Percentiles rank a stretch among this genome's conserved stretches.
These are phyloP conservation scores for Dicerorhinus sumatrensis DNA, from an alignment of 2,113 vertebrate species.

Conservation along the genomic window DNA sequence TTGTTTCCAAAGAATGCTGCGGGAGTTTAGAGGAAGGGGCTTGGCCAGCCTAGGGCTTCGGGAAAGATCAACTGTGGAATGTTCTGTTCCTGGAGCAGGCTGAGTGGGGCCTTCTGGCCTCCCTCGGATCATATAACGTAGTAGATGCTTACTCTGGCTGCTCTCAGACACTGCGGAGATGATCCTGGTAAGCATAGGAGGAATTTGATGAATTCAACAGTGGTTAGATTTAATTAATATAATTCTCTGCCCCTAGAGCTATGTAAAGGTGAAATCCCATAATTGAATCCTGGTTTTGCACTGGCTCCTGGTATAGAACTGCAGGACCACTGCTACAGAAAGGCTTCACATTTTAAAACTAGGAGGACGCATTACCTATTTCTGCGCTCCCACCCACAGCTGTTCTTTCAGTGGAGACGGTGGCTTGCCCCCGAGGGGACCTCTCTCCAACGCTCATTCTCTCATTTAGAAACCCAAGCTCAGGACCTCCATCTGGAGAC, in stretches of 20 bases:
- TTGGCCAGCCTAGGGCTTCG: neutral
- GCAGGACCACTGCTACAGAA: neutral
- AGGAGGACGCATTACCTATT: neutral
- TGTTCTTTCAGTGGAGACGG: neutral
- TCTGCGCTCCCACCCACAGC: neutral
- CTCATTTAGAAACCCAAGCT: neutral
- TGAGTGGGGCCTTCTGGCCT: neutral
- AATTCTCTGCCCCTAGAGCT: constrained; percentile 25
- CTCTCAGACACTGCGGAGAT: neutral
- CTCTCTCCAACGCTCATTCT: neutral
- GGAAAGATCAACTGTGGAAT: neutral
- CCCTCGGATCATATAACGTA: accelerated
- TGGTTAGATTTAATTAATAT: constrained; percentile 52
- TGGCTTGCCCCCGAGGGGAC: accelerated
- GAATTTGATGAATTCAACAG: constrained; percentile 22
- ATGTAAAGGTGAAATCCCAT: neutral
- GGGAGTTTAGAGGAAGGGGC: neutral
- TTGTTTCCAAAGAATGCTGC: neutral
- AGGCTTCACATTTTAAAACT: neutral
- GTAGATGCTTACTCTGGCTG: neutral
- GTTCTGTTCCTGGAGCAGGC: neutral
- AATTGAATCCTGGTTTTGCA: neutral
- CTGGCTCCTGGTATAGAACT: neutral
- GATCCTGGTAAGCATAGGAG: neutral
- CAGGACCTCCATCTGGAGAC: neutral